Evolutionary conservation across 2,113 vertebrate species (phyloP).

Genomic region (Vanacampus margaritifer): DNA sequence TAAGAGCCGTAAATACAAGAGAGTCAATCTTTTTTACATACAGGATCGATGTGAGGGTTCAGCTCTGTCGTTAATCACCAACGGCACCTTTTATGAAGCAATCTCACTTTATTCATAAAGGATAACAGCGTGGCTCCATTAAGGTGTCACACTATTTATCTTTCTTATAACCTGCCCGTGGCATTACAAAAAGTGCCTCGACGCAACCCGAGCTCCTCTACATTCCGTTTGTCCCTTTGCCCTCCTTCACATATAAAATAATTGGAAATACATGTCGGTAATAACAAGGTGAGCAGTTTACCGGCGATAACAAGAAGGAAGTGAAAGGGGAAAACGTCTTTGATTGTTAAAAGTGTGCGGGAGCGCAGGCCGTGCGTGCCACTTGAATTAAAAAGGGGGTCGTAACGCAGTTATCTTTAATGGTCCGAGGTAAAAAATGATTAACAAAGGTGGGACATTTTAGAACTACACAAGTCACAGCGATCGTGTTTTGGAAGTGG

Average conservation of each 20-base stretch:
- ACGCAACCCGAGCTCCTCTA: conserved; percentile 44
- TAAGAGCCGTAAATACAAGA: conserved; percentile 68
- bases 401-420: conserved; percentile 28
- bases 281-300: conserved; percentile 63
- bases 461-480: conserved; percentile 1
- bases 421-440: conserved; percentile 25
- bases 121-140: conserved; percentile 71
- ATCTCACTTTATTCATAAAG: conserved; percentile 74
- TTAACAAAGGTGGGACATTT: conserved; percentile 21
- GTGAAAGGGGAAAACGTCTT: conserved; percentile 52
- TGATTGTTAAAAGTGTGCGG: conserved; percentile 34
- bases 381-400: conserved; percentile 28
- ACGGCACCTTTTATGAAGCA: conserved; percentile 68
- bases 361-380: neutral
- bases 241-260: conserved; percentile 69
- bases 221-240: conserved; percentile 65
- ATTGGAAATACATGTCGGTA: conserved; percentile 68
- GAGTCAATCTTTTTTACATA: conserved; percentile 44
- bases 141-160: conserved; percentile 72
- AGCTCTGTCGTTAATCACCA: conserved; percentile 60
- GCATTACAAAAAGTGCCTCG: conserved; percentile 61
- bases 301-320: conserved; percentile 53
- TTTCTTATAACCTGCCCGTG: conserved; percentile 66
- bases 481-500: conserved; percentile 1
- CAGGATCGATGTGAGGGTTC: conserved; percentile 52